Evolutionary conservation across 2,797 vertebrate species (phyloP).

Genomic region (Falco berigora): DNA sequence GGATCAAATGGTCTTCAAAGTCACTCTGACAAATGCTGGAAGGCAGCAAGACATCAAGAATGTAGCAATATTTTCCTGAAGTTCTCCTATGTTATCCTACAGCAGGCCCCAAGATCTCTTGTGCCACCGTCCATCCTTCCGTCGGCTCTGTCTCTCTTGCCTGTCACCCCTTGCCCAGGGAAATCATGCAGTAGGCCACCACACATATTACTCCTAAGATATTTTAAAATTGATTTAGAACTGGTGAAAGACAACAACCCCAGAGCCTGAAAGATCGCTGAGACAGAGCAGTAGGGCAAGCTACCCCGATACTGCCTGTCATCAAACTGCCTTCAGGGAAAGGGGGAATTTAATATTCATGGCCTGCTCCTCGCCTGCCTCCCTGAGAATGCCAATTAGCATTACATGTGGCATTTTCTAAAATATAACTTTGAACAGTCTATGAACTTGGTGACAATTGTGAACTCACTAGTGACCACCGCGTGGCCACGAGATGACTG

Average conservation of each 20-base stretch:
- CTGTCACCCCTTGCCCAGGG: not conserved
- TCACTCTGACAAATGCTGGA: not conserved
- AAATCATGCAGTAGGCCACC: not conserved
- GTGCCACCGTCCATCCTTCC: not conserved
- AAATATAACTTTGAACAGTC: not conserved
- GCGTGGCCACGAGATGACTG: not conserved
- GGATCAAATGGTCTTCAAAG: not conserved
- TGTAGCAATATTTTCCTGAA: not conserved
- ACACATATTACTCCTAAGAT: not conserved
- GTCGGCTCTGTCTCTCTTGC: not conserved
- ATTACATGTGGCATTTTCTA: not conserved
- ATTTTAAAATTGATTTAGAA: not conserved
- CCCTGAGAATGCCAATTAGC: not conserved
- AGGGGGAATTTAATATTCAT: not conserved
- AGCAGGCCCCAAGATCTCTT: not conserved
- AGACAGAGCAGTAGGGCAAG: not conserved
- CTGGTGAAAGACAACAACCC: not conserved
- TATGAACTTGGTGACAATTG: not conserved
- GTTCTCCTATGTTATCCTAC: not conserved
- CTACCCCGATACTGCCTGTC: not conserved
- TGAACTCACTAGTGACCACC: fast-evolving
- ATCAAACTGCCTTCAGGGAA: not conserved
- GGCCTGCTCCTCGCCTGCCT: not conserved
- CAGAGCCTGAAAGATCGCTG: not conserved
- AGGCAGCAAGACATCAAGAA: not conserved